phyloP scores from a whole-genome alignment of 2,797 vertebrate species.

The Euphonia xanthogaster region DNA sequence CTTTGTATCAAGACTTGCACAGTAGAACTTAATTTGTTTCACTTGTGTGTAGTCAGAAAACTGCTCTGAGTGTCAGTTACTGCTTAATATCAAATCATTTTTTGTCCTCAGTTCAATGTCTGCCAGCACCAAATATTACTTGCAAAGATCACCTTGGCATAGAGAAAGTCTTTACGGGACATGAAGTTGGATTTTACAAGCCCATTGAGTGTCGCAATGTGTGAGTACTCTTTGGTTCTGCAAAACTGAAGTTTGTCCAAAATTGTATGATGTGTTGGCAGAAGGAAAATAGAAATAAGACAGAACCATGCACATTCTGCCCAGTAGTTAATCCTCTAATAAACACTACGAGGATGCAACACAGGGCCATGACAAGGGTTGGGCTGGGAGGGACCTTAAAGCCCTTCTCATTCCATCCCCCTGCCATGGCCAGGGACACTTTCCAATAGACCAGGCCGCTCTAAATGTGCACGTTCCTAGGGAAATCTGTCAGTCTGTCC shows the following conservation, averaged over 20 bases:
- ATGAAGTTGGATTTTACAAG: slow-evolving; percentile 89
- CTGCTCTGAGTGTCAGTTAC: background rate
- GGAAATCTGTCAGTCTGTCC: background rate
- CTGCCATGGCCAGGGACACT: background rate
- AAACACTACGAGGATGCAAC: background rate
- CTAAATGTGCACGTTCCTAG: background rate
- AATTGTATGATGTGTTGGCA: background rate
- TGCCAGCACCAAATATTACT: slow-evolving; percentile 91
- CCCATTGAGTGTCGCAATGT: slow-evolving; percentile 90
- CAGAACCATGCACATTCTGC: background rate
- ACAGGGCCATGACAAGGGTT: background rate
- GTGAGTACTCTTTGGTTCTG: slow-evolving; percentile 77
- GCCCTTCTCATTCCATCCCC: background rate
- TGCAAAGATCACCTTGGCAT: slow-evolving; percentile 86
- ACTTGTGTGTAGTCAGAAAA: background rate
- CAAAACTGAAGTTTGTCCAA: background rate
- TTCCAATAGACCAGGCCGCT: background rate
- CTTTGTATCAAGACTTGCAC: background rate
- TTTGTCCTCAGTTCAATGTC: slow-evolving; percentile 80
- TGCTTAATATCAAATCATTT: background rate
- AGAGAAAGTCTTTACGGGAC: slow-evolving; percentile 86
- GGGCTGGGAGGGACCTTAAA: background rate
- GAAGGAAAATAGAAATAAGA: background rate
- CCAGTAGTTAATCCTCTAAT: background rate
- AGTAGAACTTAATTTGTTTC: background rate